Base-by-base conservation (phyloP, 2,113 vertebrate genomes). In the Upupa epops region DNA sequence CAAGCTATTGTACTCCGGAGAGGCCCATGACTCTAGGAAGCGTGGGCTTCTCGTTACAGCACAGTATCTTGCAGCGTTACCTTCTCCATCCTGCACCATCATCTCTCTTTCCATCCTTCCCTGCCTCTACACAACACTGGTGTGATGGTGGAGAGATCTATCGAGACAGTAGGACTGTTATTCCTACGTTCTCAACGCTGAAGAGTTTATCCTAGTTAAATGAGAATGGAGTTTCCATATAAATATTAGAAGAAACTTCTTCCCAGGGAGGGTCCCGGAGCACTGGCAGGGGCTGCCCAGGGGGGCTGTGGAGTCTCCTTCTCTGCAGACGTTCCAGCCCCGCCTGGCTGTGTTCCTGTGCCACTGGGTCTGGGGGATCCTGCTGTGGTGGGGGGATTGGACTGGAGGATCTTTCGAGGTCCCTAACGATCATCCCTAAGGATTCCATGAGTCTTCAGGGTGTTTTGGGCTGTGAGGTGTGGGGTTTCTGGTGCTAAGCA, bases 1-100 rank as follows among this genome's bases (percentile, higher is more conserved):
- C 37, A 34, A 34, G n/a, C 20, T 3, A 1, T 0, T 9, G 49
- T 8, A 4, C 17, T 54, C 66, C 32, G 51, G 45, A 52, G 48
- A 72, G 72, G 11, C 25, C 17, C 31, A 34, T 34, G 37, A n/a
- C 75, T 42, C 65, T 31, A 20, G 24, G 0, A 34, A 28, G 17
- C 0, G 5, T 5, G 45, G 49, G 34, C 32, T 65, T 26, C 32
- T 70, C 26, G 3, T 10, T 16, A 20, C 12, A 26, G 40, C 40
- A 42, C 40, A 42, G 40, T 42, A 42, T 19, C 40, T 32, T 8
- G 45, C 36, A 64, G 45, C 0, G 16, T 9, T 26, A 18, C 42
- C 42, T 55, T 14, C 31, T 14, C 55, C 68, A 32, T 6, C 40
- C 68, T 1, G 2, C 3, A 45, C 49, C 16, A 0, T 2, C 55